A percentile compares a stretch with the other conserved stretches of the same genome.
These are phyloP conservation scores for Hemitrygon akajei DNA, from an alignment of 2,797 vertebrate genomes.

Conservation along the genomic window DNA sequence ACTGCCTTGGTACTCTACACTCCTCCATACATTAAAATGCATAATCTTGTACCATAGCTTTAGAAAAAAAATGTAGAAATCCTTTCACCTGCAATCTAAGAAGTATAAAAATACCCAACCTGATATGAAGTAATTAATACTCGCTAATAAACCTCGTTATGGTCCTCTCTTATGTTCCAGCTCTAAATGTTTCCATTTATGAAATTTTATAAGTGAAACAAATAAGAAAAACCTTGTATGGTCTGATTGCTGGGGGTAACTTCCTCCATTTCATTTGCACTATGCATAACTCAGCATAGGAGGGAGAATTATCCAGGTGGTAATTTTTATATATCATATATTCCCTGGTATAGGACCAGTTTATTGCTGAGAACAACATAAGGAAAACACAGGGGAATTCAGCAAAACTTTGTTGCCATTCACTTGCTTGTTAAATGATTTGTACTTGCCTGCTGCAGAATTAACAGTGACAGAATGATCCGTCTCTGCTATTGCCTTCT, in stretches of 20 bases:
- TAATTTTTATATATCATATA: not conserved
- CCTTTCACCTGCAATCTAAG: not conserved
- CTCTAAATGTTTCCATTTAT: not conserved
- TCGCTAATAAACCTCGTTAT: not conserved
- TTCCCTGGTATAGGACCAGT: not conserved
- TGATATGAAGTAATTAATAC: not conserved
- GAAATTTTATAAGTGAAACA: not conserved
- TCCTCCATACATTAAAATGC: not conserved
- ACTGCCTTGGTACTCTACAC: not conserved
- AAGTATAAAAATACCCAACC: not conserved
- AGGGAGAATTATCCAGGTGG: conserved; percentile 5
- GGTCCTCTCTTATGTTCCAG: not conserved
- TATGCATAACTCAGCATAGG: not conserved
- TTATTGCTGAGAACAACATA: conserved; percentile 3
- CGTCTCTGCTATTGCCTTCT: conserved; percentile 28
- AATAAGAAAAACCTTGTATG: not conserved
- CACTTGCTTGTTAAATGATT: conserved; percentile 21
- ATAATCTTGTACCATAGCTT: not conserved
- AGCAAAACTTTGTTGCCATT: conserved; percentile 23
- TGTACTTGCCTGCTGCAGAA: conserved; percentile 25
- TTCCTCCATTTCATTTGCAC: not conserved
- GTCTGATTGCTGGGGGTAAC: not conserved
- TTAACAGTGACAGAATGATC: conserved; percentile 17
- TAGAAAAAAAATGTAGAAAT: not conserved
- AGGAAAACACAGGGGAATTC: conserved; percentile 14